Conservation (phyloP, 1,140 invertebrate genomes). For the Heliothis virescens region DNA sequence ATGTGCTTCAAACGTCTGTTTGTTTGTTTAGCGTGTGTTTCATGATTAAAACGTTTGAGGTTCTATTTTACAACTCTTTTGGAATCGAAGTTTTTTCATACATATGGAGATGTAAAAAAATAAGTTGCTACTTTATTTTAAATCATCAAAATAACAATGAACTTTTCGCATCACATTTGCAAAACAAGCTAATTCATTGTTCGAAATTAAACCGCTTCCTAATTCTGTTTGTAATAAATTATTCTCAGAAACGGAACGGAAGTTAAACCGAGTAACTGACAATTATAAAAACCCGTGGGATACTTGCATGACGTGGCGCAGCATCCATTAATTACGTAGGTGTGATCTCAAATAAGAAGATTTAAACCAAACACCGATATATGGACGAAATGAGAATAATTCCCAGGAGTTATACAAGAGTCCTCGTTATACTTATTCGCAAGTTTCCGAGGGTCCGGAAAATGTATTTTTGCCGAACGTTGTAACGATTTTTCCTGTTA, state of each 20-base stretch:
- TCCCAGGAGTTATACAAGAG: conserved; percentile 2
- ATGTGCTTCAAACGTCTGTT: background rate
- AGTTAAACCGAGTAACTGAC: background rate
- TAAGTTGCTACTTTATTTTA: background rate
- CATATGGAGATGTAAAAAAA: background rate
- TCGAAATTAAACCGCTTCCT: background rate
- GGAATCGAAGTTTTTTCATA: too few species aligned
- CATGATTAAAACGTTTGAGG: background rate
- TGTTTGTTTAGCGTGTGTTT: background rate
- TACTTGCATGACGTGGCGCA: background rate
- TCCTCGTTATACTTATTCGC: background rate
- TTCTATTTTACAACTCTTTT: too few species aligned
- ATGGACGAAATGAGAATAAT: background rate
- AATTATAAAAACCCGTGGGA: conserved; percentile 10
- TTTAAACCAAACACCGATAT: conserved; percentile 7
- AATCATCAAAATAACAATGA: background rate
- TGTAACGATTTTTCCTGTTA: too few species aligned
- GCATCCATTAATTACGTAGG: background rate
- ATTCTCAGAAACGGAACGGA: conserved; percentile 2
- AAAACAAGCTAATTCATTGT: conserved; percentile 15
- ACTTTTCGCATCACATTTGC: conserved; percentile 13
- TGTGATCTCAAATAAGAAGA: conserved; percentile 6
- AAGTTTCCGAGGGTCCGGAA: background rate
- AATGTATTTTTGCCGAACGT: too few species aligned
- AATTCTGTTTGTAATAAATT: background rate